Percentiles rank a stretch among this genome's conserved stretches.
phyloP scores from a whole-genome alignment of 2,113 vertebrate genomes.

The Ptyas mucosa region DNA sequence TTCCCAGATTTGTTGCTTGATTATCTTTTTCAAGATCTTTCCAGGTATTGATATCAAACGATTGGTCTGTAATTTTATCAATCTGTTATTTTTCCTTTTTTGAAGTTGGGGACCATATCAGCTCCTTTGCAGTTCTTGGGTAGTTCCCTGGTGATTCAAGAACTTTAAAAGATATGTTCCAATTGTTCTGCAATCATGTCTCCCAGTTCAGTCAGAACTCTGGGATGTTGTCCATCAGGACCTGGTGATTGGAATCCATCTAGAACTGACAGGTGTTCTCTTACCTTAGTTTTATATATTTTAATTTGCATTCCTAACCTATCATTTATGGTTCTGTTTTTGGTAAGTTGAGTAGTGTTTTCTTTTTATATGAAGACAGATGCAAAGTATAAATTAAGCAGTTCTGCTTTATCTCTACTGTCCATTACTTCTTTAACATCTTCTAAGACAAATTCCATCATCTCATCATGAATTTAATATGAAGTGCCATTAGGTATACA shows the following conservation, averaged over 20 bases:
- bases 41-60: neutral
- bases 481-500: neutral
- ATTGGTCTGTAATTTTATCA: neutral
- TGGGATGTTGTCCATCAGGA: neutral
- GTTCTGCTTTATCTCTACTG: no score
- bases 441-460: neutral
- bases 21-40: neutral
- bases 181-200: neutral
- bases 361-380: neutral
- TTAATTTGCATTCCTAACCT: neutral
- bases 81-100: neutral
- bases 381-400: no score
- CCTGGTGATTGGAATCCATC: neutral
- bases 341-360: neutral
- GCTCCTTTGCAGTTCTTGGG: neutral
- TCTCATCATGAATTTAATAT: neutral
- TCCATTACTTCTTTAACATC: no score
- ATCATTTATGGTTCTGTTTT: neutral
- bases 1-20: neutral
- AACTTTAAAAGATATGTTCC: neutral
- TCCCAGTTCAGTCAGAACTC: neutral
- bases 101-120: neutral
- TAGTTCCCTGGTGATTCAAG: neutral
- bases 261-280: neutral
- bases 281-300: neutral